These are phyloP conservation scores for Phylloscopus trochiloides DNA, from an alignment of 2,113 vertebrate genomes.

Conservation along the genomic window DNA sequence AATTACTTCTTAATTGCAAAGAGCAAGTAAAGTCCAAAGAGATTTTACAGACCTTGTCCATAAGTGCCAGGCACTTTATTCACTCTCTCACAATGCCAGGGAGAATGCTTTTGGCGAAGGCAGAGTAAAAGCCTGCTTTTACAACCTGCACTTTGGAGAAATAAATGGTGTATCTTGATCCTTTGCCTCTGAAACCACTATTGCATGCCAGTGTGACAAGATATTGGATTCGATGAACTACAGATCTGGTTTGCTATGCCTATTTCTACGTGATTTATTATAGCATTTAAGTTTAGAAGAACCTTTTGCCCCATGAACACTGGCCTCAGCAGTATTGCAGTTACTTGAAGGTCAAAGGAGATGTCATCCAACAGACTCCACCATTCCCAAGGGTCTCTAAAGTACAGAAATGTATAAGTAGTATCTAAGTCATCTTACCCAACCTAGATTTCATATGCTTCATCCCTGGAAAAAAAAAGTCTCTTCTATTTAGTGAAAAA, in stretches of 20 bases:
- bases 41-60: neutral
- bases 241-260: neutral
- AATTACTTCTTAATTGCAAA: neutral
- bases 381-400: neutral
- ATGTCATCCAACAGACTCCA: neutral
- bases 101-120: neutral
- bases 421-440: neutral
- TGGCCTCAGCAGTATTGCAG: neutral
- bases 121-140: neutral
- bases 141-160: neutral
- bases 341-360: slow-evolving; percentile 29
- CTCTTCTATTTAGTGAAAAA: neutral
- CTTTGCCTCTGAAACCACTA: neutral
- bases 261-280: slow-evolving; percentile 28
- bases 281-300: slow-evolving; percentile 16
- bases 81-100: neutral
- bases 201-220: neutral
- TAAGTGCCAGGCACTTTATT: neutral
- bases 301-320: neutral
- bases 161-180: neutral
- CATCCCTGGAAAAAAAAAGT: neutral
- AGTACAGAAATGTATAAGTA: neutral
- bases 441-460: neutral
- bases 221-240: neutral
- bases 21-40: neutral